Percentiles rank a stretch among this genome's conserved stretches.
Evolutionary conservation across 2,113 vertebrate species (phyloP).

Genomic region (Neomonachus schauinslandi): DNA sequence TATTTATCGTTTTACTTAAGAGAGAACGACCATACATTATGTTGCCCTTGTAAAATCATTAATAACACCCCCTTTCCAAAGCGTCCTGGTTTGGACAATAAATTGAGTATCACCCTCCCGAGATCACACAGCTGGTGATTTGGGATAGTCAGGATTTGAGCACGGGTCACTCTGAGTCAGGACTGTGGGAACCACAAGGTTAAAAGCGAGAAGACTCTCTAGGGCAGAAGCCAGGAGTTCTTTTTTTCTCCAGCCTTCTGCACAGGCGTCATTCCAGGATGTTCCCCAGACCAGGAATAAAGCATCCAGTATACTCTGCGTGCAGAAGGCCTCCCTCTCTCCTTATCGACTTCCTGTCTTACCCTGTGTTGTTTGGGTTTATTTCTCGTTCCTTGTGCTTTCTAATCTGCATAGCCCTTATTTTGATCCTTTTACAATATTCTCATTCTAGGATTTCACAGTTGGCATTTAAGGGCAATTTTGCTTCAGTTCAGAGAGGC

Average conservation of each 20-base stretch:
- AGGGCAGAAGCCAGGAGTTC: constrained; percentile 30
- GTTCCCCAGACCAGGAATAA: constrained; percentile 44
- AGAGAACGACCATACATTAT: not conserved
- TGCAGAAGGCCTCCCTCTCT: constrained; percentile 33
- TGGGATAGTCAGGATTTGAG: not conserved
- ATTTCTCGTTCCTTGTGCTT: constrained; percentile 24
- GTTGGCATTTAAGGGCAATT: not conserved
- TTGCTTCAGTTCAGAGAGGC: constrained; percentile 12
- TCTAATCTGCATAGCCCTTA: constrained; percentile 22
- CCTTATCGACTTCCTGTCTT: constrained; percentile 23
- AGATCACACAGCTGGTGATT: not conserved
- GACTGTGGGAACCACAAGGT: constrained; percentile 16
- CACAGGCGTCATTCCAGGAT: not conserved
- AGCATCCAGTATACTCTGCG: constrained; percentile 31
- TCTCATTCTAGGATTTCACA: constrained; percentile 14
- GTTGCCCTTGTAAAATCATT: not conserved
- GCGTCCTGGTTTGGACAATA: not conserved
- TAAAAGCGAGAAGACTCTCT: not conserved
- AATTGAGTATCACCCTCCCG: not conserved
- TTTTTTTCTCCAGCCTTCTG: not conserved
- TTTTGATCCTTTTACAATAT: not conserved
- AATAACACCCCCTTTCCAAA: not conserved
- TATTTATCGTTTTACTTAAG: not conserved
- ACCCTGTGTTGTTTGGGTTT: not conserved
- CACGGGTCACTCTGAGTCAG: not conserved